phyloP scores from a whole-genome alignment of 92 coral and sea anemone genomes.

The Palythoa grandiflora region DNA sequence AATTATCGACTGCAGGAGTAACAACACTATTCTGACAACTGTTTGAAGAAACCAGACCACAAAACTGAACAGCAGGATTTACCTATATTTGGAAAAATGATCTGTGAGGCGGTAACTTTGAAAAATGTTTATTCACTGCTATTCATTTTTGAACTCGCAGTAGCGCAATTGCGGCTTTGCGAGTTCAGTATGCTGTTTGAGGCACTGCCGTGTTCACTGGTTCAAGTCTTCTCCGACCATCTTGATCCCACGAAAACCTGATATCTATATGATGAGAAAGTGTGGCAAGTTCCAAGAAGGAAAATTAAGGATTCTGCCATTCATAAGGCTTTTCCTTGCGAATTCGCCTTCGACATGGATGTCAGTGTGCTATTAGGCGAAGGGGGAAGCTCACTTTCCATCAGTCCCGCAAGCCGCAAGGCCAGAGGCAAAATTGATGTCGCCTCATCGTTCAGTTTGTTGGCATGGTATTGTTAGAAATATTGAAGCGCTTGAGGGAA shows the following conservation, averaged over 20 bases:
- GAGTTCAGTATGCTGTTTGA: not conserved
- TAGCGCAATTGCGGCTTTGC: constrained; percentile 2
- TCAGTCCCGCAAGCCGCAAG: not conserved
- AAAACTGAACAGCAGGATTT: not conserved
- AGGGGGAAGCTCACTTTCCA: not conserved
- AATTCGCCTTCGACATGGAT: not conserved
- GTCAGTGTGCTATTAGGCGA: not conserved
- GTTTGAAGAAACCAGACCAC: constrained; percentile 17
- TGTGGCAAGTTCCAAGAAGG: constrained; percentile 1
- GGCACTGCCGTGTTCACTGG: not conserved
- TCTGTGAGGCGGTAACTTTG: not conserved
- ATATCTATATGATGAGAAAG: not conserved
- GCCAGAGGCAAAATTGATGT: constrained; percentile 8
- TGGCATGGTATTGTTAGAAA: constrained; percentile 1
- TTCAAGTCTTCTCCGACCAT: not conserved
- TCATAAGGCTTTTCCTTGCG: not conserved
- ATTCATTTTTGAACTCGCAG: not conserved
- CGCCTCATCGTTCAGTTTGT: not conserved
- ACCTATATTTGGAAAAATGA: not conserved
- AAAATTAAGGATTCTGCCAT: constrained; percentile 12
- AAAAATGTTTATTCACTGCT: constrained; percentile 2
- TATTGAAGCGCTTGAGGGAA: not conserved
- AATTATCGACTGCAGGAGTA: not conserved
- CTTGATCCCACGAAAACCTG: not conserved
- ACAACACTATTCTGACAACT: constrained; percentile 7